These are phyloP conservation scores for Nymphalis polychloros DNA, from an alignment of 2,888 invertebrate species.

Conservation along the genomic window DNA sequence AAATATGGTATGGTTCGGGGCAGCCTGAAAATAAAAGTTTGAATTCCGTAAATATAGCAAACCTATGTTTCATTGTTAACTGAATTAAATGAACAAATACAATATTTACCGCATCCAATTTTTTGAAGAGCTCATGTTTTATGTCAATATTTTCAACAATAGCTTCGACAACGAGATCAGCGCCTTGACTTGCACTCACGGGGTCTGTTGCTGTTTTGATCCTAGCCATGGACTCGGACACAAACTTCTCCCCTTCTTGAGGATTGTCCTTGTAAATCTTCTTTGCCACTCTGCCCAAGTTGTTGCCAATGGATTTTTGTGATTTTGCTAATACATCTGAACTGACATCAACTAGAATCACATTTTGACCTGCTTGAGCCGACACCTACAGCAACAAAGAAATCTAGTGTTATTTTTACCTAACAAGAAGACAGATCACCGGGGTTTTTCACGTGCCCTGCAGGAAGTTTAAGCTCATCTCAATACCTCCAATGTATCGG, in stretches of 20 bases:
- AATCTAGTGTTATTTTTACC: neutral
- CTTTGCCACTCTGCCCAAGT: conserved; percentile 89
- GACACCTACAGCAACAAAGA: conserved; percentile 85
- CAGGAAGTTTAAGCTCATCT: no score
- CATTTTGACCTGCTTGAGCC: conserved; percentile 91
- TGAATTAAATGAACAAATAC: no score
- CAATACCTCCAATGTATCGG: no score
- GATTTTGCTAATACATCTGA: conserved; percentile 87
- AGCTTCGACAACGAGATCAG: conserved; percentile 92
- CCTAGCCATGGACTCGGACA: conserved; percentile 82
- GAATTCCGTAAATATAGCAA: neutral
- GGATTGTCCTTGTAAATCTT: conserved; percentile 87
- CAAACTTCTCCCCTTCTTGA: conserved; percentile 84
- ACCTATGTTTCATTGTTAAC: no score
- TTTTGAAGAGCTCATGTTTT: conserved; percentile 88
- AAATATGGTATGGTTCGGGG: conserved; percentile 88
- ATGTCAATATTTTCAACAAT: conserved; percentile 91
- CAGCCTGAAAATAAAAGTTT: conserved; percentile 71
- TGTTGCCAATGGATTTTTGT: conserved; percentile 85
- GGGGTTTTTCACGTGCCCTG: no score
- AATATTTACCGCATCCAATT: conserved; percentile 83
- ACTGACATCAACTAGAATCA: conserved; percentile 90
- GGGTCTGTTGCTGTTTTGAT: conserved; percentile 84
- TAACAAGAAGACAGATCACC: no score
- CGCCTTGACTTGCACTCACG: conserved; percentile 81